phyloP scores from a whole-genome alignment of 1,140 invertebrate genomes.

The Dendroctonus valens region DNA sequence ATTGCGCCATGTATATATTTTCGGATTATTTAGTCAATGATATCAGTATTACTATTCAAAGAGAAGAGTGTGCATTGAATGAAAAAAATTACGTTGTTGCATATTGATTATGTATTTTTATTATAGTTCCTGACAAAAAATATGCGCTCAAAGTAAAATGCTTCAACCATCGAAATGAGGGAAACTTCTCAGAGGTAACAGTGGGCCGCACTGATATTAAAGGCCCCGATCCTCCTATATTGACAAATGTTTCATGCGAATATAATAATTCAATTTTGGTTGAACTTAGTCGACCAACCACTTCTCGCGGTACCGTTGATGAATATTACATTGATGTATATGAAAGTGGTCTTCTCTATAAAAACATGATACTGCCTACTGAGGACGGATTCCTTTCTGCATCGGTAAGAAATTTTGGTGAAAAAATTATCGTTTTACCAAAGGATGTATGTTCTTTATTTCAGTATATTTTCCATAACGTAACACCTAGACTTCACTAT shows the following conservation, averaged over 20 bases:
- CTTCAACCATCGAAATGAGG: constrained; percentile 69
- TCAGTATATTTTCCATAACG: constrained; percentile 70
- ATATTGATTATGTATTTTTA: constrained; percentile 5
- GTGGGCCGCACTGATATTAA: constrained; percentile 76
- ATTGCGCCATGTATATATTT: no score
- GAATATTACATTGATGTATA: constrained; percentile 30
- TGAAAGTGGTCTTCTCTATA: constrained; percentile 13
- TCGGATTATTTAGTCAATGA: no score
- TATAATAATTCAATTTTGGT: constrained; percentile 29
- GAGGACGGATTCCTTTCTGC: constrained; percentile 9
- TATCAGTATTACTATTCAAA: no score
- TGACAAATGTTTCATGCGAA: constrained; percentile 81
- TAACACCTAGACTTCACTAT: constrained; percentile 72
- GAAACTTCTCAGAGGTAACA: constrained; percentile 69
- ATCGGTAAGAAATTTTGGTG: constrained; percentile 7
- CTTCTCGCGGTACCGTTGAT: constrained; percentile 13
- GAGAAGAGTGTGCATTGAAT: no score
- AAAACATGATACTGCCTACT: constrained; percentile 13
- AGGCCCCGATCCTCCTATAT: constrained; percentile 74
- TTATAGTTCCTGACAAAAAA: constrained; percentile 73
- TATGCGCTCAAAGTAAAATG: constrained; percentile 87
- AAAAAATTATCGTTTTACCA: no score
- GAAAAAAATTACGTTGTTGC: background rate
- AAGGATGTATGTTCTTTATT: constrained; percentile 37
- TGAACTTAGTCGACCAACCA: constrained; percentile 16